Conservation (phyloP, 1,140 invertebrate species). For the Spodoptera frugiperda region DNA sequence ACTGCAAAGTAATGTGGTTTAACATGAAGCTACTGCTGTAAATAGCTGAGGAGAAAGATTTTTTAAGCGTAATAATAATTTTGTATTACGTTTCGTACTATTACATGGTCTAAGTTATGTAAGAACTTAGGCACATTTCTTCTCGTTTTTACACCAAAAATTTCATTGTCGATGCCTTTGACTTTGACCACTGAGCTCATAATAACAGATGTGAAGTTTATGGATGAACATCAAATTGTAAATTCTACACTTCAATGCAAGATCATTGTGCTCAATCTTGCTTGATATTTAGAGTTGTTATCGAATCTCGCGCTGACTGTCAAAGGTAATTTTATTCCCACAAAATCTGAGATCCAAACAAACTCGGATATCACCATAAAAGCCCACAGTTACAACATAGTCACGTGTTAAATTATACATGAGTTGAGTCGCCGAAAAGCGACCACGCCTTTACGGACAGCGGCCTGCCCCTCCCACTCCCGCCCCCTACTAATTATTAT, state of each 20-base stretch:
- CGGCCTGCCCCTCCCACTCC: conserved; percentile 64
- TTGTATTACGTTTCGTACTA: background rate
- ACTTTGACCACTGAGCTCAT: too few relatives aligned
- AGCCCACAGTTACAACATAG: conserved; percentile 50
- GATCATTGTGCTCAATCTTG: too few relatives aligned
- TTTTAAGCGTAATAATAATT: background rate
- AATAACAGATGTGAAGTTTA: too few relatives aligned
- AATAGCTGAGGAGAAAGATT: background rate
- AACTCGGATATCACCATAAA: conserved; percentile 43
- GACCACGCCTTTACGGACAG: conserved; percentile 73
- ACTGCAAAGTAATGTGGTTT: conserved; percentile 43
- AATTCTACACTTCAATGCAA: too few relatives aligned
- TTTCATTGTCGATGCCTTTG: too few relatives aligned
- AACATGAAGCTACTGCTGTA: conserved; percentile 37
- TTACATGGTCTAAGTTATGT: too few relatives aligned
- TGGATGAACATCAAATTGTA: too few relatives aligned
- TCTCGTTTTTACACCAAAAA: too few relatives aligned
- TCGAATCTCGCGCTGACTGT: background rate
- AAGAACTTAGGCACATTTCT: too few relatives aligned
- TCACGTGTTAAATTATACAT: conserved; percentile 78
- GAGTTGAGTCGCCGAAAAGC: conserved; percentile 76
- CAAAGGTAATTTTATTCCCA: conserved; percentile 12
- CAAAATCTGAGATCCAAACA: conserved; percentile 12
- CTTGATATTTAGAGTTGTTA: background rate
- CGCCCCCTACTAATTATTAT: conserved; percentile 83